Conservation (phyloP, 2,797 vertebrate genomes). For the Propithecus deckenii region DNA sequence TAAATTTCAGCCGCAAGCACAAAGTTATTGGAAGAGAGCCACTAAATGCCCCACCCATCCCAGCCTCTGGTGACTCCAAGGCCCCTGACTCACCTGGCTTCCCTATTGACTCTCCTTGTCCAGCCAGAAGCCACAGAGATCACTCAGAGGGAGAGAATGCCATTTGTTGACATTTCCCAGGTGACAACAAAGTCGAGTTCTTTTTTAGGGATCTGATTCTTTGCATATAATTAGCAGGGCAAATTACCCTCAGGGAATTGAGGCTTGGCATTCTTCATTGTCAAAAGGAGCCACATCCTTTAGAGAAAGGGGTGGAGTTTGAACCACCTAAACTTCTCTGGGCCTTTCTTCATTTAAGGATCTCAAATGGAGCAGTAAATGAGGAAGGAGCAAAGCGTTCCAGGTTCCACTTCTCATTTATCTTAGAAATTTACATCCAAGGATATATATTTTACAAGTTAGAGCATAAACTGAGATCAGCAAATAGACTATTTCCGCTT, state of each 20-base stretch:
- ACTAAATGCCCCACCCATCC: not conserved
- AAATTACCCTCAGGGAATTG: conserved; percentile 78
- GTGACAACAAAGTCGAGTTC: conserved; percentile 81
- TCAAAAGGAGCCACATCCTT: conserved; percentile 1
- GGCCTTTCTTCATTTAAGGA: not conserved
- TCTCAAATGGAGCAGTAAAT: not conserved
- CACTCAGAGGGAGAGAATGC: conserved; percentile 79
- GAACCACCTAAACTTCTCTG: not conserved
- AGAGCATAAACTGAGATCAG: not conserved
- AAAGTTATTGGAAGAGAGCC: not conserved
- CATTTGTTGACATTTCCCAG: conserved; percentile 84
- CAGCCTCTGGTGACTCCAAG: not conserved
- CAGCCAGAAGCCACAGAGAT: conserved; percentile 62
- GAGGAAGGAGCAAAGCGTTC: not conserved
- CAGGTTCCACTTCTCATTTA: not conserved
- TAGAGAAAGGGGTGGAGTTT: not conserved
- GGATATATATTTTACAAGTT: not conserved
- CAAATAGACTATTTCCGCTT: not conserved
- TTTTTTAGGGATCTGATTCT: conserved; percentile 80
- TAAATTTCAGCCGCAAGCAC: not conserved
- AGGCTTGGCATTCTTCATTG: conserved; percentile 74
- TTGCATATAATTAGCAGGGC: conserved; percentile 85
- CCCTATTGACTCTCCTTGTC: not conserved
- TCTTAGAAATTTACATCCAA: not conserved
- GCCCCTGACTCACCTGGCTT: conserved; percentile 55